Percentiles rank a stretch among this genome's conserved stretches.
Evolutionary conservation across 2,888 invertebrate genomes (phyloP).

Genomic region (Sarcophaga subvicina): DNA sequence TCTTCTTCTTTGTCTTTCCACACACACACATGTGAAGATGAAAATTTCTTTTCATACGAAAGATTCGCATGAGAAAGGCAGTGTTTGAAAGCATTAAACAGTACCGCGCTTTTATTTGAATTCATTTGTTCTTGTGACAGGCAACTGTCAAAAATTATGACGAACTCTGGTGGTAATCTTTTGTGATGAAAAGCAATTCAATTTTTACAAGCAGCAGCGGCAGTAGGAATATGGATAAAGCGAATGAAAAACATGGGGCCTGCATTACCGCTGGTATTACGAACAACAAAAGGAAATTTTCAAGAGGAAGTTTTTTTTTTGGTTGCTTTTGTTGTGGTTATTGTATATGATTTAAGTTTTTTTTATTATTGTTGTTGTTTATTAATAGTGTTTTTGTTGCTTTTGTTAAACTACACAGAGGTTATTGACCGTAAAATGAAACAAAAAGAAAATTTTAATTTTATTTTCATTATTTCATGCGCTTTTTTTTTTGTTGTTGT

Average conservation of each 20-base stretch:
- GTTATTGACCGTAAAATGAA: constrained; percentile 56
- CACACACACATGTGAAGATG: background rate
- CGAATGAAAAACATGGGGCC: background rate
- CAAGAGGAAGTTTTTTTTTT: constrained; percentile 24
- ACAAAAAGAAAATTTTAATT: background rate
- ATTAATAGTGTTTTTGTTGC: constrained; percentile 4
- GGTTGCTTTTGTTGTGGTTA: background rate
- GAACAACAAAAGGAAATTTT: constrained; percentile 16
- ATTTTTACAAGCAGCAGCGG: background rate
- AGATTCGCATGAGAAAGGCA: background rate
- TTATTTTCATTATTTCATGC: constrained; percentile 14
- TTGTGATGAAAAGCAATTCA: constrained; percentile 42
- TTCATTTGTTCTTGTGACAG: constrained; percentile 45
- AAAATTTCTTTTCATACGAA: constrained; percentile 28
- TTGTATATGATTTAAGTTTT: constrained; percentile 26
- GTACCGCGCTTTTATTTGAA: background rate
- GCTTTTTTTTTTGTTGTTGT: background rate
- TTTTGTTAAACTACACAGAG: constrained; percentile 36
- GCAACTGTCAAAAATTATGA: constrained; percentile 61
- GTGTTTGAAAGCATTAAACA: background rate
- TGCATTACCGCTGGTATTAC: constrained; percentile 31
- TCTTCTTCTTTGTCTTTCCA: constrained; percentile 25
- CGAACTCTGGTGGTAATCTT: constrained; percentile 41
- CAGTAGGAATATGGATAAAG: background rate
- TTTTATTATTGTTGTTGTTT: background rate